Percentiles rank a stretch among this genome's conserved stretches.
phyloP scores from a whole-genome alignment of 1,140 invertebrate species.

The Sarcophaga peregrina region DNA sequence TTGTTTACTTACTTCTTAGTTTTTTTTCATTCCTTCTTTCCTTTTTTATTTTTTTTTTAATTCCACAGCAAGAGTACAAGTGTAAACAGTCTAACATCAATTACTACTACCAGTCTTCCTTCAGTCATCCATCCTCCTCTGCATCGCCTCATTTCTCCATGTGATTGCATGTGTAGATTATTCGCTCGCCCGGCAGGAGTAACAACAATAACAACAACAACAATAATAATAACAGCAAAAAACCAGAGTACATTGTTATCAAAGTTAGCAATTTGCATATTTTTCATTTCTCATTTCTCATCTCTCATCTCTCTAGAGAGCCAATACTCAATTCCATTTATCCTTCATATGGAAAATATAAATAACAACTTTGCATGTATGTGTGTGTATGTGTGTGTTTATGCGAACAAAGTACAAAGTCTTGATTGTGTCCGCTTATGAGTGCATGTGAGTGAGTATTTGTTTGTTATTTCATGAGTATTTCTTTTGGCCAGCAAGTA shows the following conservation, averaged over 20 bases:
- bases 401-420: too few species aligned
- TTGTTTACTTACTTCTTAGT: too few species aligned
- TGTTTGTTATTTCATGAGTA: conserved; percentile 8
- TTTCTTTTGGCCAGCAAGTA: not conserved
- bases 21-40: too few species aligned
- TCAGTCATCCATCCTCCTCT: not conserved
- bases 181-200: too few species aligned
- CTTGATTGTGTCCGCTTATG: too few species aligned
- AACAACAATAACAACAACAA: not conserved
- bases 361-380: too few species aligned
- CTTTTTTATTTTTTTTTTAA: not conserved
- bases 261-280: conserved; percentile 31
- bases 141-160: not conserved
- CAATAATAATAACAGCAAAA: not conserved
- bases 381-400: too few species aligned
- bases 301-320: conserved; percentile 17
- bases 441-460: not conserved
- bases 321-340: not conserved
- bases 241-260: not conserved
- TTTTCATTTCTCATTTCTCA: conserved; percentile 15
- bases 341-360: not conserved
- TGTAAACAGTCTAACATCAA: not conserved
- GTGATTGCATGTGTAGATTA: too few species aligned
- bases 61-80: not conserved
- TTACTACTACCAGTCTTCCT: not conserved